phyloP scores from a whole-genome alignment of 2,888 invertebrate species.

The Vannuccia rotundouncinata region DNA sequence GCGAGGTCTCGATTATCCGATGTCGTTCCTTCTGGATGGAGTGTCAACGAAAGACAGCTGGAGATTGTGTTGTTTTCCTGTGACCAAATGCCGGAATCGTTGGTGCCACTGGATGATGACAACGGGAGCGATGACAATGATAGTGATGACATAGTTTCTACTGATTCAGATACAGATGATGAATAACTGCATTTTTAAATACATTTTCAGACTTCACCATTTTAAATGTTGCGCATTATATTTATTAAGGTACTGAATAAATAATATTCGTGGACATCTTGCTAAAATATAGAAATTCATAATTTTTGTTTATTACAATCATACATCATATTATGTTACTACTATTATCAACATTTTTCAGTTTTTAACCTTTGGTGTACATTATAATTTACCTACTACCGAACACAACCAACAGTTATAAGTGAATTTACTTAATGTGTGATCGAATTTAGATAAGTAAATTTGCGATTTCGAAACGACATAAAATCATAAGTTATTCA shows the following conservation, averaged over 20 bases:
- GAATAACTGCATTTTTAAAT: too few relatives aligned
- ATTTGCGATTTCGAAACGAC: background rate
- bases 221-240: too few relatives aligned
- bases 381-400: background rate
- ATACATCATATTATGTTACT: too few relatives aligned
- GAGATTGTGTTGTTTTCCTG: background rate
- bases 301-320: too few relatives aligned
- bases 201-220: too few relatives aligned
- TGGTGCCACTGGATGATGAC: background rate
- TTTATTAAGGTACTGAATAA: too few relatives aligned
- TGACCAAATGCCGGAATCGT: background rate
- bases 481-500: background rate
- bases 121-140: background rate
- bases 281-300: too few relatives aligned
- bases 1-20: background rate
- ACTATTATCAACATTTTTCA: too few relatives aligned
- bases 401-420: background rate
- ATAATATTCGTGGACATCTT: too few relatives aligned
- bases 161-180: background rate
- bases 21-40: slow-evolving; percentile 20
- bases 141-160: background rate
- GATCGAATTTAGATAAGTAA: background rate
- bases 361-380: background rate
- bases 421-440: background rate
- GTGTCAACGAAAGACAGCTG: background rate